phyloP scores from a whole-genome alignment of 2,888 invertebrate genomes.

The Drosophila formosana region DNA sequence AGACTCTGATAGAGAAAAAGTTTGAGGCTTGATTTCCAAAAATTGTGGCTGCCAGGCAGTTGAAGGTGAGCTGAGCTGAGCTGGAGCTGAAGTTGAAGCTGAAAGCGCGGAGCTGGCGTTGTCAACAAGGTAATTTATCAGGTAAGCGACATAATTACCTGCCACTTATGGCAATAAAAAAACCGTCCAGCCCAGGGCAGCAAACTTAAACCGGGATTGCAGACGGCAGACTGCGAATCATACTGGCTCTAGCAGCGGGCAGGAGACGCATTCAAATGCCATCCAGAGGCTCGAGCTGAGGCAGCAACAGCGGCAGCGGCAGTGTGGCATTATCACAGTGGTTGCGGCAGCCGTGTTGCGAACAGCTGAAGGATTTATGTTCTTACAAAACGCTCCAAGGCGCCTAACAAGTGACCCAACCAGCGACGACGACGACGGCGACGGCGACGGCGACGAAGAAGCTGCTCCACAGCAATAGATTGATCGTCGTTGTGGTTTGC shows the following conservation, averaged over 20 bases:
- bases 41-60: slow-evolving; percentile 35
- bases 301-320: slow-evolving; percentile 18
- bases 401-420: slow-evolving; percentile 77
- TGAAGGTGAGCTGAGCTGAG: neutral
- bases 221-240: slow-evolving; percentile 1
- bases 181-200: slow-evolving; percentile 55
- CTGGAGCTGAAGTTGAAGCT: neutral
- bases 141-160: slow-evolving; percentile 83
- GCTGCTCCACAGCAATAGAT: slow-evolving; percentile 59
- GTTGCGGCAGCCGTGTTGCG: slow-evolving; percentile 46
- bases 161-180: slow-evolving; percentile 83
- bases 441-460: slow-evolving; percentile 17
- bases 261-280: slow-evolving; percentile 72
- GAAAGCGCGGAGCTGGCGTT: slow-evolving; percentile 54
- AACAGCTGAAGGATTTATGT: slow-evolving; percentile 79
- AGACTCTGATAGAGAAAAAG: neutral
- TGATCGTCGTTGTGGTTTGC: slow-evolving; percentile 51
- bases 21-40: slow-evolving; percentile 47
- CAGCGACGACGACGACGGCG: slow-evolving; percentile 23
- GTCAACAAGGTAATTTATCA: slow-evolving; percentile 83
- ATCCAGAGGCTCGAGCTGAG: slow-evolving; percentile 30
- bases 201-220: slow-evolving; percentile 33
- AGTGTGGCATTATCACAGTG: slow-evolving; percentile 30
- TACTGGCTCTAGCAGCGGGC: no score
- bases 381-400: slow-evolving; percentile 78